phyloP scores from a whole-genome alignment of 2,888 invertebrate species.

The Polymixis flavicincta region DNA sequence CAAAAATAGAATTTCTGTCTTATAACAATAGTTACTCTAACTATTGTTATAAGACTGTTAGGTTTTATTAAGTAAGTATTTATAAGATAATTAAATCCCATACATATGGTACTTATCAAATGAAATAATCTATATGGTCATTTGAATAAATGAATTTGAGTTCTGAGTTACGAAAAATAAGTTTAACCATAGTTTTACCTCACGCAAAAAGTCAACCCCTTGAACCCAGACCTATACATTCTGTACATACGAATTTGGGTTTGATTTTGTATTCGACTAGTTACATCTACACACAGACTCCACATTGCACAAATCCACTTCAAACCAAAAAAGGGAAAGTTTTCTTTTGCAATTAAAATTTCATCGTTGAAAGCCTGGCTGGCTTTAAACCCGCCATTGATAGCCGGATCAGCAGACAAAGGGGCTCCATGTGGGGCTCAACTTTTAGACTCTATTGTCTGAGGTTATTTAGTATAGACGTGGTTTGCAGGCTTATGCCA shows the following conservation, averaged over 20 bases:
- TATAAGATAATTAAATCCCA: no score
- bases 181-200: not conserved
- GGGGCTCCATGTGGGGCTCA: constrained; percentile 18
- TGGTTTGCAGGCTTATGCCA: not conserved
- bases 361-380: constrained; percentile 29
- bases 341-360: constrained; percentile 62
- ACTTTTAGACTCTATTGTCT: constrained; percentile 42
- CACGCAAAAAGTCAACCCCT: no score
- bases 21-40: not conserved
- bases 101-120: no score
- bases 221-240: no score
- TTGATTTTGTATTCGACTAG: not conserved
- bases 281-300: not conserved
- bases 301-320: constrained; percentile 21
- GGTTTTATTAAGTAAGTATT: no score
- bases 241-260: not conserved
- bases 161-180: not conserved
- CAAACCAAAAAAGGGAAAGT: constrained; percentile 36
- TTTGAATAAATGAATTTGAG: not conserved
- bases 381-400: constrained; percentile 41
- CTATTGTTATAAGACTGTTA: no score
- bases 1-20: not conserved
- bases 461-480: constrained; percentile 25
- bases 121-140: no score
- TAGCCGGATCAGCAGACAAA: constrained; percentile 50